Percentiles rank a stretch among this genome's conserved stretches.
Conservation (phyloP, 2,888 invertebrate species). For the Neria commutata region DNA sequence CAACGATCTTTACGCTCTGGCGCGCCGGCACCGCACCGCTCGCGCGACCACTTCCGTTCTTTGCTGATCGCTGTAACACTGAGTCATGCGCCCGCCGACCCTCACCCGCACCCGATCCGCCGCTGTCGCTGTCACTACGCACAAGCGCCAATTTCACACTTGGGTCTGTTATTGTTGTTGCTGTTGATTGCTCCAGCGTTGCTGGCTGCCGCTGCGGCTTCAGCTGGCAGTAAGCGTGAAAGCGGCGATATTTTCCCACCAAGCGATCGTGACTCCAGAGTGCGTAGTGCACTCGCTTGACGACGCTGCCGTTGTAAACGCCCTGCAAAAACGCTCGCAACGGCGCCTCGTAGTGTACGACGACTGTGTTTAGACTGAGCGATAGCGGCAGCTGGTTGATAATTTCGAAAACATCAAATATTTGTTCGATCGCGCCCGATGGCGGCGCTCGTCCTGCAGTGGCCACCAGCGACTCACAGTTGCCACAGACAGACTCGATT, state of each 20-base stretch:
- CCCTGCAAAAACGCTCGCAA: conserved; percentile 34
- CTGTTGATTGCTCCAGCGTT: conserved; percentile 29
- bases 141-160: too few relatives aligned
- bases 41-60: background rate
- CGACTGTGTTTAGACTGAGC: conserved; percentile 38
- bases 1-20: conserved; percentile 7
- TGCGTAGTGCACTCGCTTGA: conserved; percentile 15
- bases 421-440: conserved; percentile 8
- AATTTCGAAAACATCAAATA: conserved; percentile 32
- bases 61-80: too few relatives aligned
- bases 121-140: too few relatives aligned
- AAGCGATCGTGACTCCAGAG: conserved; percentile 25
- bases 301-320: conserved; percentile 13
- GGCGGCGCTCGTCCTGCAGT: background rate
- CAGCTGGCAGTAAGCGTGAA: conserved; percentile 22
- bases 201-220: too few relatives aligned
- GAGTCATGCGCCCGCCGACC: too few relatives aligned
- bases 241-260: conserved; percentile 33
- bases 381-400: conserved; percentile 36
- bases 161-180: conserved; percentile 27
- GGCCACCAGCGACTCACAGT: background rate
- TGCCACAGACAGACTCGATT: background rate
- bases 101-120: background rate
- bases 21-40: background rate
- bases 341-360: conserved; percentile 39